Evolutionary conservation across 2,888 invertebrate species (phyloP), one percentile per base, ranked within the genome.

Genomic region (Rhynchonema sp.): DNA sequence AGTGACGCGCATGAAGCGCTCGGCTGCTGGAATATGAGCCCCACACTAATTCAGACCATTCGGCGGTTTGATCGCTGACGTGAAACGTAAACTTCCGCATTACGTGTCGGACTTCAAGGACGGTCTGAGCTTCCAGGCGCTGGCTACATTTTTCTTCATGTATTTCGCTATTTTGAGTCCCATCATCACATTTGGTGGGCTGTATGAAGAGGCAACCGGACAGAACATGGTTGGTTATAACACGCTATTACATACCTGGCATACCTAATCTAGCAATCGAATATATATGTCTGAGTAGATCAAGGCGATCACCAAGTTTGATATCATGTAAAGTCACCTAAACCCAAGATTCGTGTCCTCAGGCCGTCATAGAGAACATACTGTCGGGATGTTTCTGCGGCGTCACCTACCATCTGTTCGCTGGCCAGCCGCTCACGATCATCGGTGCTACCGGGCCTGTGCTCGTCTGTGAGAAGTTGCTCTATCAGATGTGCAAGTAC

Each of bases 361-460:
- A 76, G 76, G 79, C 79, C n/a, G 79, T 79, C 1, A 73, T 79
- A 65, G 80, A 80, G 68, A 78, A 78, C 64, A 66, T 80, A 1
- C 68, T 80, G 57, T 74, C 78, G 27, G 78, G 75, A 26, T 26
- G 25, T 13, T 49, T 92, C 13, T 91, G 90, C 73, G 92, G 92
- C n/a, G 81, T 92, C 71, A 83, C 86, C 1, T 92, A 92, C 73
- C 91, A 90, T 25, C 82, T 94, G 66, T 92, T 91, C 77, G 87
- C 90, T 64, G 92, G 92, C 0, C 92, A 92, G 75, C 92, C 92
- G 2, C 77, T 92, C 59, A 94, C 90, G 13, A 87, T 92, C 72
- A 80, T 94, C 65, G 92, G 92, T 29, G 91, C 90, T 1, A 94
- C 92, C 3, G 92, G 92, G 28, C 92, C 92, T n/a, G 91, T 92